Percentiles rank a stretch among this genome's conserved stretches.
Evolutionary conservation across 1,140 invertebrate genomes (phyloP).

Genomic region (Drosophila carrolli): DNA sequence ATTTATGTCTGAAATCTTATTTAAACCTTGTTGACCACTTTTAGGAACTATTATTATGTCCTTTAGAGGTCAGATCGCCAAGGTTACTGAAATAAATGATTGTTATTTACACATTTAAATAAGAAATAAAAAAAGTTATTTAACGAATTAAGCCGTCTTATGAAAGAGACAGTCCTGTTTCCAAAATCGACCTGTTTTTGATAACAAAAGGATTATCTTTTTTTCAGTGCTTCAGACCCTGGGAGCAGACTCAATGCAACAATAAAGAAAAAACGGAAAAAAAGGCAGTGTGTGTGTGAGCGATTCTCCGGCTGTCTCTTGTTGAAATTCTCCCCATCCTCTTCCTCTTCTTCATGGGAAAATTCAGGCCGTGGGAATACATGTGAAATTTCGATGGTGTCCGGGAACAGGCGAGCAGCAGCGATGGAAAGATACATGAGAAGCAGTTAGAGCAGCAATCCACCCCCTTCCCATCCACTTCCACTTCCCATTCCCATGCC

Average conservation of each 20-base stretch:
- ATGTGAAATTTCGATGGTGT: conserved; percentile 84
- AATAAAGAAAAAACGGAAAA: conserved; percentile 34
- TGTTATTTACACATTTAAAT: too few species aligned
- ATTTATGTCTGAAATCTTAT: too few species aligned
- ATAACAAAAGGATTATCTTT: background rate
- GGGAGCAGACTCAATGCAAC: conserved; percentile 72
- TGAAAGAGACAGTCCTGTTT: too few species aligned
- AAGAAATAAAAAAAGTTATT: too few species aligned
- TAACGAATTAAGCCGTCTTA: too few species aligned
- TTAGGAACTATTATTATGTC: too few species aligned
- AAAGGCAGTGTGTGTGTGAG: conserved; percentile 29
- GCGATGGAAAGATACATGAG: conserved; percentile 15
- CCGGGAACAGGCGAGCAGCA: conserved; percentile 80
- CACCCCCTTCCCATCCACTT: conserved; percentile 36
- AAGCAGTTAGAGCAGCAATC: conserved; percentile 27
- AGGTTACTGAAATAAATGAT: too few species aligned
- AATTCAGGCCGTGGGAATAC: conserved; percentile 85
- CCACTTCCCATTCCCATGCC: background rate
- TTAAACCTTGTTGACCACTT: too few species aligned
- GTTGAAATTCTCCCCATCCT: conserved; percentile 66
- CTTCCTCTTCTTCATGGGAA: conserved; percentile 79
- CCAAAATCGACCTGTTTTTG: too few species aligned
- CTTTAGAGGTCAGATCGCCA: background rate
- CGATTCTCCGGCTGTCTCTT: conserved; percentile 42
- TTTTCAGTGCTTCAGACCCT: conserved; percentile 61